Percentiles rank a stretch among this genome's conserved stretches.
Conservation (phyloP, 2,113 vertebrate species). For the Limanda limanda region DNA sequence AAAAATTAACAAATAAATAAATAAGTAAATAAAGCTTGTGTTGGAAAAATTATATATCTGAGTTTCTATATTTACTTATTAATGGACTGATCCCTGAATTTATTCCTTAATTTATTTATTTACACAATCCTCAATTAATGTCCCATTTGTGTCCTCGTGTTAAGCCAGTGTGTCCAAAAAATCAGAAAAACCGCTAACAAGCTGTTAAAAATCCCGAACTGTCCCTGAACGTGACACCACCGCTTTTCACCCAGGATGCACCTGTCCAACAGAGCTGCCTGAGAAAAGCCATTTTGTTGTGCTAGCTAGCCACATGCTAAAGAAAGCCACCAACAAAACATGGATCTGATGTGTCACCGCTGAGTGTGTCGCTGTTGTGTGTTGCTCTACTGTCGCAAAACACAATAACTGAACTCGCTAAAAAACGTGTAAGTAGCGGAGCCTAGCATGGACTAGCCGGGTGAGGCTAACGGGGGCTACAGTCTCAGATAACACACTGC, state of each 20-base stretch:
- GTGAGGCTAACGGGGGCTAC: constrained; percentile 54
- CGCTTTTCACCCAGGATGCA: constrained; percentile 76
- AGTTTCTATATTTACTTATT: too few relatives aligned
- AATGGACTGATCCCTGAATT: neutral
- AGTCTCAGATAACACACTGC: constrained; percentile 60
- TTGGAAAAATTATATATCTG: too few relatives aligned
- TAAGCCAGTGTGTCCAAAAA: neutral
- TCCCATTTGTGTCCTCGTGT: neutral
- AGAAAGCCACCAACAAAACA: constrained; percentile 53
- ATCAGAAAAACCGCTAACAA: too few relatives aligned
- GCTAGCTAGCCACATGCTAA: constrained; percentile 71
- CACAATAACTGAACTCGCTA: constrained; percentile 19
- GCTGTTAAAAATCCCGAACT: neutral
- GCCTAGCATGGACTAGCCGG: constrained; percentile 38
- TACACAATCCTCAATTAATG: too few relatives aligned
- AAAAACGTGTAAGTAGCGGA: constrained; percentile 28
- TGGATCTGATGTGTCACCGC: constrained; percentile 33
- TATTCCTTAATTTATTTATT: neutral
- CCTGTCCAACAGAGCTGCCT: constrained; percentile 64
- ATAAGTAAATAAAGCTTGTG: too few relatives aligned
- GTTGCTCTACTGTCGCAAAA: constrained; percentile 21
- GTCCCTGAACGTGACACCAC: constrained; percentile 54
- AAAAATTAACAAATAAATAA: too few relatives aligned
- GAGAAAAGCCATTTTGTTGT: constrained; percentile 83
- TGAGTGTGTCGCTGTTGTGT: constrained; percentile 44